Conservation (phyloP, 2,888 invertebrate genomes). For the Lycaena phlaeas region DNA sequence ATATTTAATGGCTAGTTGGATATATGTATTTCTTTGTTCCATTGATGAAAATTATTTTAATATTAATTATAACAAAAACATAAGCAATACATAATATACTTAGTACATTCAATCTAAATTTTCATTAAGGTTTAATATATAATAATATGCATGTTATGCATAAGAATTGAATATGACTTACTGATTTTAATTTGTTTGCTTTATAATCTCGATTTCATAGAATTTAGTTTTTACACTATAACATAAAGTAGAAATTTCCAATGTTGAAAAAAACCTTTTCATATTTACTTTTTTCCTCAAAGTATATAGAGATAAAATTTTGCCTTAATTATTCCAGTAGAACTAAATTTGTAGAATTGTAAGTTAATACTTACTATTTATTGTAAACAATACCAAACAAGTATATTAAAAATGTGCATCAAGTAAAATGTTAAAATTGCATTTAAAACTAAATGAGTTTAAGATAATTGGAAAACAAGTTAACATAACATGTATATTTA, state of each 20-base stretch:
- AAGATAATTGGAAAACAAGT: not conserved
- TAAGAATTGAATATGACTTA: not conserved
- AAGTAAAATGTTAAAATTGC: not conserved
- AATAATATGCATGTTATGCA: slow-evolving; percentile 2
- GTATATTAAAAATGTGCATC: not conserved
- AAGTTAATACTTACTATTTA: slow-evolving; percentile 3
- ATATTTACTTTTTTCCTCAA: slow-evolving; percentile 9
- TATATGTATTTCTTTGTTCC: not conserved
- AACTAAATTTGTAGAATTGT: slow-evolving; percentile 15
- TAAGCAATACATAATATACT: slow-evolving; percentile 6
- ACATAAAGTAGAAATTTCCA: not conserved
- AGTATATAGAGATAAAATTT: slow-evolving; percentile 20
- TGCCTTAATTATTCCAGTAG: slow-evolving; percentile 23
- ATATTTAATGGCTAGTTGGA: not conserved
- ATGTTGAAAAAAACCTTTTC: not conserved
- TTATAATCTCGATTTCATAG: not conserved
- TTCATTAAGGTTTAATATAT: slow-evolving; percentile 6
- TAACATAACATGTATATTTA: not conserved
- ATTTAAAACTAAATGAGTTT: not conserved
- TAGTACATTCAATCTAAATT: slow-evolving; percentile 5
- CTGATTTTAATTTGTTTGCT: not conserved
- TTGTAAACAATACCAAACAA: not conserved
- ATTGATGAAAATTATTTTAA: not conserved
- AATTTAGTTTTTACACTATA: not conserved
- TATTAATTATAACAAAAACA: slow-evolving; percentile 3